Conservation (phyloP, 2,888 invertebrate genomes). For the Athalia circularis region DNA sequence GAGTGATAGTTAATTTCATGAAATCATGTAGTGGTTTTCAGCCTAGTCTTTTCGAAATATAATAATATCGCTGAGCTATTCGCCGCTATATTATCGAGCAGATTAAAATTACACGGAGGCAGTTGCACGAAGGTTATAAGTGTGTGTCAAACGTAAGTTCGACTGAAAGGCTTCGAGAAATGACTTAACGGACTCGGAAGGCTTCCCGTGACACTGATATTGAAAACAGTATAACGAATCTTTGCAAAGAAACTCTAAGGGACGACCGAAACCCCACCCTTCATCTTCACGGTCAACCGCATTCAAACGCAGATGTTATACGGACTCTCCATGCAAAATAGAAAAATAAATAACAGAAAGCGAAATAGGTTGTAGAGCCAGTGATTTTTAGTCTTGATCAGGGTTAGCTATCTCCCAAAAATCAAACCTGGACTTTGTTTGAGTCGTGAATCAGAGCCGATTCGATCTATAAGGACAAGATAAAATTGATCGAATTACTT, state of each 20-base stretch:
- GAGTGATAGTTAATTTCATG: too few species aligned
- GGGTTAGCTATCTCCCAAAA: too few species aligned
- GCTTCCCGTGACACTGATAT: slow-evolving; percentile 57
- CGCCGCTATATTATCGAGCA: neutral
- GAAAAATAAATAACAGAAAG: neutral
- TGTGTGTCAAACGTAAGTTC: slow-evolving; percentile 54
- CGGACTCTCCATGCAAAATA: neutral
- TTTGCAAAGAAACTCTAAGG: slow-evolving; percentile 26
- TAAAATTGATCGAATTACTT: slow-evolving; percentile 77
- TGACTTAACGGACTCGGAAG: slow-evolving; percentile 54
- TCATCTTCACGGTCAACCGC: slow-evolving; percentile 2
- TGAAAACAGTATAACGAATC: slow-evolving; percentile 45
- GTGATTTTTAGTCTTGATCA: too few species aligned
- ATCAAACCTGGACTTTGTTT: neutral
- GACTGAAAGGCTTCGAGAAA: slow-evolving; percentile 60
- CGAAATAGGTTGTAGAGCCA: too few species aligned
- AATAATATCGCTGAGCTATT: too few species aligned
- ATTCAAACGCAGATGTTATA: slow-evolving; percentile 2
- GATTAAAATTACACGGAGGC: slow-evolving; percentile 20
- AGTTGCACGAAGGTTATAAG: slow-evolving; percentile 59
- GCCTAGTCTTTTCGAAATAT: too few species aligned
- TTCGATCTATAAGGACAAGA: too few species aligned
- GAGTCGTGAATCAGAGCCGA: neutral
- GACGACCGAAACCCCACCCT: neutral
- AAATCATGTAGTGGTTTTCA: too few species aligned